Conservation (phyloP, 2,888 invertebrate species). For the Drosophila rubida region DNA sequence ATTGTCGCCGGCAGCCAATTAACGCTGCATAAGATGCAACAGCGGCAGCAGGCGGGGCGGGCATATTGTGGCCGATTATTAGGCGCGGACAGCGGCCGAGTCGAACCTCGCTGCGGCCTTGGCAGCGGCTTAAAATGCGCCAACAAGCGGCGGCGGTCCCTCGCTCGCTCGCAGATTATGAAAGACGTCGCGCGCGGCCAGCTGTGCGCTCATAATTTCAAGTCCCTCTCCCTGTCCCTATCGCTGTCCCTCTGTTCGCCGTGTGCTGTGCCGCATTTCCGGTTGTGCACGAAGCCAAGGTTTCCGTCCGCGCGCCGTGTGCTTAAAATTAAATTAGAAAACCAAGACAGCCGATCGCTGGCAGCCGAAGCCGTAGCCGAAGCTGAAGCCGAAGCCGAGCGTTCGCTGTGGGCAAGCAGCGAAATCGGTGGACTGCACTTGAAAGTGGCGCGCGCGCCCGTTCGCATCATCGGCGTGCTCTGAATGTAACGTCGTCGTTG, state of each 20-base stretch:
- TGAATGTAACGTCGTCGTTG: conserved; percentile 12
- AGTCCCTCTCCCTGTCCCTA: conserved; percentile 5
- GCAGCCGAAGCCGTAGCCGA: not conserved
- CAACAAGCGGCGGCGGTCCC: no score
- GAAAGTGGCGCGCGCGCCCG: conserved; percentile 65
- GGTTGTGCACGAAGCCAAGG: conserved; percentile 55
- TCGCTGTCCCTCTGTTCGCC: not conserved
- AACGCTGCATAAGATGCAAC: conserved; percentile 47
- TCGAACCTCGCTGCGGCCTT: conserved; percentile 49
- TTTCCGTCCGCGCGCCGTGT: not conserved
- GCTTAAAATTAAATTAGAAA: conserved; percentile 78
- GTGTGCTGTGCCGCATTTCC: conserved; percentile 43
- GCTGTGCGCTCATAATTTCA: conserved; percentile 47
- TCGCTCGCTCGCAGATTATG: no score
- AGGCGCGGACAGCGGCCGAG: conserved; percentile 36
- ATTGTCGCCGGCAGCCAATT: conserved; percentile 66
- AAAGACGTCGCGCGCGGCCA: conserved; percentile 16
- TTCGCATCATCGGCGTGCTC: conserved; percentile 51
- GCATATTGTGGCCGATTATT: conserved; percentile 59
- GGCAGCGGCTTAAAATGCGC: conserved; percentile 66
- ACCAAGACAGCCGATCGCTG: conserved; percentile 29
- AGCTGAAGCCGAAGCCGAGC: not conserved
- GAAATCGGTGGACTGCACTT: conserved; percentile 40
- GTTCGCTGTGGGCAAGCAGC: no score
- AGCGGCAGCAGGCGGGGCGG: not conserved